phyloP scores from a whole-genome alignment of 2,113 vertebrate genomes.

The Lepus americanus region DNA sequence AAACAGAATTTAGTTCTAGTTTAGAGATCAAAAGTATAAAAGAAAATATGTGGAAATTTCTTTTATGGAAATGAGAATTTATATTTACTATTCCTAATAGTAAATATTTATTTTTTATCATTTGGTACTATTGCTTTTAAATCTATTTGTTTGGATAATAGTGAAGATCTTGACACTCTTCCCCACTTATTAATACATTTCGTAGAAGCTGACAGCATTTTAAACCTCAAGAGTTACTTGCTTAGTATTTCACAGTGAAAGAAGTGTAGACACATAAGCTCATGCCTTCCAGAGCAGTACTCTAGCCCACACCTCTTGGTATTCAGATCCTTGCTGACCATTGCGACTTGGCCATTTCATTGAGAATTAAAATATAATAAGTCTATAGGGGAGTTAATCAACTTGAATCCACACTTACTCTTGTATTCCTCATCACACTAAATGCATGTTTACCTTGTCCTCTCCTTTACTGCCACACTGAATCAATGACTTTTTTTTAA shows the following conservation, averaged over 20 bases:
- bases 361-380: neutral
- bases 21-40: neutral
- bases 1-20: slow-evolving; percentile 10
- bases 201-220: neutral
- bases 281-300: neutral
- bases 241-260: neutral
- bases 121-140: neutral
- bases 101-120: neutral
- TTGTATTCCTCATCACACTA: neutral
- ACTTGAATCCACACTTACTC: neutral
- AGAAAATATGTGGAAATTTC: neutral
- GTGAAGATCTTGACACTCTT: neutral
- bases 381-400: neutral
- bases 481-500: neutral
- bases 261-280: neutral
- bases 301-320: neutral
- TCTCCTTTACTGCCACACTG: neutral
- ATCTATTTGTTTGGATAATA: neutral
- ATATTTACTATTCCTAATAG: neutral
- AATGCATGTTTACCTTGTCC: neutral
- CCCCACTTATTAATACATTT: neutral
- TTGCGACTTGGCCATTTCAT: neutral
- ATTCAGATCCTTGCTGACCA: neutral
- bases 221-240: neutral
- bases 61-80: neutral